These are phyloP conservation scores for Drosophila sproati DNA, from an alignment of 1,140 invertebrate species.

Conservation along the genomic window DNA sequence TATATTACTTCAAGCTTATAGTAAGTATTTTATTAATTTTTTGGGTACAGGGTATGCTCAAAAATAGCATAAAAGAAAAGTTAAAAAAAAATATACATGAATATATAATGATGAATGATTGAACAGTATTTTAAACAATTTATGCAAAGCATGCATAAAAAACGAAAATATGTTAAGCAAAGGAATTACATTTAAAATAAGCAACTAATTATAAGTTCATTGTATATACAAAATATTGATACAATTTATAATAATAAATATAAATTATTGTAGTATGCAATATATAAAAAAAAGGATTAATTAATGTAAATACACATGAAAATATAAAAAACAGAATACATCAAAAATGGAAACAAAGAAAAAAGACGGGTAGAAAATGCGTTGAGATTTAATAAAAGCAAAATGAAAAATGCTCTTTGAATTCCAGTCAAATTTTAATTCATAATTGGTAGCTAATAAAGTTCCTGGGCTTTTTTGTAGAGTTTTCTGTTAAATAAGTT, in stretches of 20 bases:
- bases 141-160: slow-evolving; percentile 16
- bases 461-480: background rate
- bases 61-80: background rate
- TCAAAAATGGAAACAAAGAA: background rate
- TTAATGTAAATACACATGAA: slow-evolving; percentile 46
- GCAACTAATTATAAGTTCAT: slow-evolving; percentile 32
- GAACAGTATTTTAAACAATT: slow-evolving; percentile 45
- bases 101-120: slow-evolving; percentile 28
- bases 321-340: slow-evolving; percentile 4
- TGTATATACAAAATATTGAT: slow-evolving; percentile 37
- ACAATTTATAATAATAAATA: slow-evolving; percentile 24
- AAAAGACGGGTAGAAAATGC: background rate
- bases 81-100: slow-evolving; percentile 20
- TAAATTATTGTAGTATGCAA: slow-evolving; percentile 19
- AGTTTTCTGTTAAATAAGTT: background rate
- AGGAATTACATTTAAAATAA: slow-evolving; percentile 22
- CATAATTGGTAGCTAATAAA: background rate
- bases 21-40: too few relatives aligned
- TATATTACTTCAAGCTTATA: too few relatives aligned
- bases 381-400: background rate
- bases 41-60: slow-evolving; percentile 11
- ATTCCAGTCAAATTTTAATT: too few relatives aligned
- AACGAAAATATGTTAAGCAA: slow-evolving; percentile 35
- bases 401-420: background rate
- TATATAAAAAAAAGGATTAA: slow-evolving; percentile 22